Evolutionary conservation across 2,113 vertebrate genomes (phyloP).

Genomic region (Menidia beryllina): DNA sequence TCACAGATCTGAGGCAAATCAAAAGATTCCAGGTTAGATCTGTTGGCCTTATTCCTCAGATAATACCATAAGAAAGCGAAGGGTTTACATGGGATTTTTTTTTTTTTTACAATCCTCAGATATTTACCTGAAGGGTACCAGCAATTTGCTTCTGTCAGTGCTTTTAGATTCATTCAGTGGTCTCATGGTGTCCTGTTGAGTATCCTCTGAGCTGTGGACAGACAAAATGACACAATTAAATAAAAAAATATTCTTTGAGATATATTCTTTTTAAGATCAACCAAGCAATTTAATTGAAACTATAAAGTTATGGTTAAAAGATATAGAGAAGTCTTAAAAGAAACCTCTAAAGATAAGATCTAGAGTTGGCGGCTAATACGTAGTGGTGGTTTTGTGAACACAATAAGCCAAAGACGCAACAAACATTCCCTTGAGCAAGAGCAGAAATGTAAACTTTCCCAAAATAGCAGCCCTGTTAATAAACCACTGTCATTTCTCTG

Average conservation of each 20-base stretch:
- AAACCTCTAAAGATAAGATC: slow-evolving; percentile 46
- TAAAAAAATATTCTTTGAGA: no score
- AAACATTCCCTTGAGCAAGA: slow-evolving; percentile 11
- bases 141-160: slow-evolving; percentile 34
- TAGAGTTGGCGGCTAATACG: slow-evolving; percentile 32
- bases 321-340: slow-evolving; percentile 22
- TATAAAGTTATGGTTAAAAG: slow-evolving; percentile 12
- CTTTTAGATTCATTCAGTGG: background rate
- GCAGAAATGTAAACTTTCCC: slow-evolving; percentile 48
- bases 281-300: background rate
- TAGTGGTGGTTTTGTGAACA: slow-evolving; percentile 28
- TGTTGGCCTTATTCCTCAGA: background rate
- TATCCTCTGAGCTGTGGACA: slow-evolving; percentile 64
- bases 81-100: background rate
- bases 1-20: slow-evolving; percentile 56
- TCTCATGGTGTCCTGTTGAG: background rate
- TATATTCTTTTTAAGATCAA: no score
- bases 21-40: slow-evolving; percentile 13
- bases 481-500: slow-evolving; percentile 30
- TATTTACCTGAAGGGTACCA: slow-evolving; percentile 73
- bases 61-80: background rate
- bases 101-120: background rate
- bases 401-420: slow-evolving; percentile 25
- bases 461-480: slow-evolving; percentile 59
- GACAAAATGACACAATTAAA: slow-evolving; percentile 31